A percentile compares a stretch with the other conserved stretches of the same genome.
These are phyloP conservation scores for Napeogenes sylphis DNA, from an alignment of 2,888 invertebrate genomes.

Conservation along the genomic window DNA sequence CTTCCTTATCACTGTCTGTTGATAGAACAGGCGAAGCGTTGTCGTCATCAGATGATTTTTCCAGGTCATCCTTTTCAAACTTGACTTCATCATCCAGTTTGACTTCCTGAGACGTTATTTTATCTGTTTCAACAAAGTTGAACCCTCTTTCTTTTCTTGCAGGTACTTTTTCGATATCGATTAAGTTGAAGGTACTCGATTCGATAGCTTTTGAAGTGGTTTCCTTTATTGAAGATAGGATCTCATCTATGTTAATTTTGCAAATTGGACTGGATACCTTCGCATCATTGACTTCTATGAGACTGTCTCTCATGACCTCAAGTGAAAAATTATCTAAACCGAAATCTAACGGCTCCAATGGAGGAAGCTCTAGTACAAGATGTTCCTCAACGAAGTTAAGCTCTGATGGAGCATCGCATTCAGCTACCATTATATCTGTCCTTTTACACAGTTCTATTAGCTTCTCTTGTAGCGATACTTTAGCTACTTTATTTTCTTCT, in stretches of 20 bases:
- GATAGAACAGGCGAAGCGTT: conserved; percentile 71
- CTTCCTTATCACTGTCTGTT: conserved; percentile 77
- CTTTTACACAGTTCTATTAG: conserved; percentile 65
- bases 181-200: conserved; percentile 63
- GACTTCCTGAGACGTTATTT: conserved; percentile 62
- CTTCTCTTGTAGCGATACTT: conserved; percentile 62
- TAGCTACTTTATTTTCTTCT: conserved; percentile 31
- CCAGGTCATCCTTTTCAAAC: conserved; percentile 55
- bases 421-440: conserved; percentile 70
- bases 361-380: conserved; percentile 62
- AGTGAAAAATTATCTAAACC: conserved; percentile 67
- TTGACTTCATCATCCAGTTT: conserved; percentile 60
- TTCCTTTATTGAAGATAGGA: conserved; percentile 65
- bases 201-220: conserved; percentile 55
- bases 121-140: conserved; percentile 63
- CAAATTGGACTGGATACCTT: conserved; percentile 65
- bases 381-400: conserved; percentile 71
- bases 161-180: conserved; percentile 65
- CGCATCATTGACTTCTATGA: conserved; percentile 56
- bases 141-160: conserved; percentile 61
- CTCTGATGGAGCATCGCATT: conserved; percentile 67
- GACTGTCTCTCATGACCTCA: conserved; percentile 69
- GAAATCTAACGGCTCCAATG: conserved; percentile 62
- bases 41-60: conserved; percentile 79
- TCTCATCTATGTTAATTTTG: conserved; percentile 69